Conservation (phyloP, 1,140 invertebrate genomes). For the Aricia agestis region DNA sequence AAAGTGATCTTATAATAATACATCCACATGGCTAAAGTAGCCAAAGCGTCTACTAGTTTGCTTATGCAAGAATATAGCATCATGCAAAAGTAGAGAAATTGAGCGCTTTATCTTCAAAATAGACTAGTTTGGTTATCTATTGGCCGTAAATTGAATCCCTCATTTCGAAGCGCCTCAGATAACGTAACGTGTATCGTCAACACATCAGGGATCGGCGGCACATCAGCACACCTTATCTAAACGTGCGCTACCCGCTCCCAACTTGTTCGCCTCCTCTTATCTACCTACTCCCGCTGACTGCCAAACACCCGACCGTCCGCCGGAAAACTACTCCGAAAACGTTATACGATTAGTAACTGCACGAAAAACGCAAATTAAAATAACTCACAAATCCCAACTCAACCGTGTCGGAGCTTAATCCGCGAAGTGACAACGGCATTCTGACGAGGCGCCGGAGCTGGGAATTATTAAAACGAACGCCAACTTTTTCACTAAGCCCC, state of each 20-base stretch:
- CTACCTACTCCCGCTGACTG: neutral
- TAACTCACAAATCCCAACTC: constrained; percentile 73
- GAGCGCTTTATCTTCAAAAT: neutral
- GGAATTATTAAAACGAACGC: constrained; percentile 76
- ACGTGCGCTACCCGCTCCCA: neutral
- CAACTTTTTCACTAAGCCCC: constrained; percentile 75
- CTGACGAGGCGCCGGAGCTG: constrained; percentile 74
- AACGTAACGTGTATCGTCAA: constrained; percentile 13
- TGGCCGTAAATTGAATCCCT: constrained; percentile 4
- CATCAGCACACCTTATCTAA: neutral
- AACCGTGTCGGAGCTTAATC: constrained; percentile 74
- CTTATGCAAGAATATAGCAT: too few species aligned
- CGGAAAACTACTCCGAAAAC: neutral
- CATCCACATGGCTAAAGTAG: too few species aligned
- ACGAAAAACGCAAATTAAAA: constrained; percentile 73
- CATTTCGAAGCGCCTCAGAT: neutral
- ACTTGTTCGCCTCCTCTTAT: neutral
- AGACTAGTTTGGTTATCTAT: neutral
- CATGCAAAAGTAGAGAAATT: too few species aligned
- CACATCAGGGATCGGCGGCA: neutral
- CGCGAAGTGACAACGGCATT: constrained; percentile 75
- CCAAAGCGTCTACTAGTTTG: too few species aligned
- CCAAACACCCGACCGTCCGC: constrained; percentile 18
- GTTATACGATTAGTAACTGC: constrained; percentile 38
- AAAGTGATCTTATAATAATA: too few species aligned